Evolutionary conservation across 2,888 invertebrate genomes (phyloP), one percentile per base, ranked within the genome.

Genomic region (Aleiodes leptofemur): DNA sequence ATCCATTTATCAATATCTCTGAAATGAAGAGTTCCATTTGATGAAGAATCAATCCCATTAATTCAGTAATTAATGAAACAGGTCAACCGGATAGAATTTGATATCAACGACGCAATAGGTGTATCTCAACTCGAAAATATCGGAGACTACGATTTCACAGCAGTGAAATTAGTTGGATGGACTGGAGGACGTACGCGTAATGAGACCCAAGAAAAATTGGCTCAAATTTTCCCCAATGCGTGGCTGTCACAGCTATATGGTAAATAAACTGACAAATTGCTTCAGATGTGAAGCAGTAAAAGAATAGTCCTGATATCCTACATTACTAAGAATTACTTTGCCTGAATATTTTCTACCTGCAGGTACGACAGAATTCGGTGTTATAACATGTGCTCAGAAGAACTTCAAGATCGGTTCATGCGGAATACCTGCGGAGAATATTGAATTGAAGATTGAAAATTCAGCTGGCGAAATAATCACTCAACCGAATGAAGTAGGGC

Each of bases 401-500:
- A 34, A 51, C 69, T n/a, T 8, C 74, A 51, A 43, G 78, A 78
- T 57, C 66, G 71, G 82, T 38, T 82, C 82, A 4, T 81, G 82
- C 51, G 84, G 83, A 34, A 74, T 71, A 73, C 66, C 81, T 1
- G 6, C 72, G 3, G 50, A 68, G 3, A 82, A 81, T 43, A 56
- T 69, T n/a, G 71, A 72, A 43, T 16, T 83, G 34, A 83, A 83
- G 73, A 16, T 84, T 4, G 51, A 83, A 23, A 79, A 87, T 38
- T 59, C 77, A 0, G 66, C 72, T 4, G 82, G 38, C 0, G 81
- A 80, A 0, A 72, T 74, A 6, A 31, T 71, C 4, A 57, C 86
- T 6, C 85, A 83, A 0, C 80, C 85, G 0, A 85, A 86, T 61
- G 56, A 86, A 29, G 50, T 43, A 0, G 87, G 82, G 16, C 83